Evolutionary conservation across 2,888 invertebrate species (phyloP), one percentile per base, ranked within the genome.

Genomic region (Leucophenga maculata): DNA sequence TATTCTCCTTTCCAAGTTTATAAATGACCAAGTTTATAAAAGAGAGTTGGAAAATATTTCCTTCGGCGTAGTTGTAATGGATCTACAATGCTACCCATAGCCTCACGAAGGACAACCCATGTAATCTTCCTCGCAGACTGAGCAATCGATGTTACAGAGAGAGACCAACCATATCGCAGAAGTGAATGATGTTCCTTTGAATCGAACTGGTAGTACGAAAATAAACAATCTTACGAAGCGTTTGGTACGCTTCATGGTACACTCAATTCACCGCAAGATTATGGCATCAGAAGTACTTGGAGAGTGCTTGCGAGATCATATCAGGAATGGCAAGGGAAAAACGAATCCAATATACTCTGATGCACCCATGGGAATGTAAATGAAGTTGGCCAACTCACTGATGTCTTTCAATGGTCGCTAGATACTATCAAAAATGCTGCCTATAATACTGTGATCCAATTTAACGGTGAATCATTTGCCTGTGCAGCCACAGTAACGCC

Each of bases 161-260:
- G 89, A 99, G 99, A 74, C 97, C 93, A 46, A 99, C 94, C 94
- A 98, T 94, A 89, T 99, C 99, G 90, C 99, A 99, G 91, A 99
- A 97, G 68, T 96, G 91, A 86, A 99, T 98, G 90, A 99, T 98
- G 91, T 99, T 99, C 88, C 93, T 94, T 87, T 99, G 89, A 99
- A 99, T 99, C 97, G 16, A 99, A 99, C 92, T 99, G 99, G 92
- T 99, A 99, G 92, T 99, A 99, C 85, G 99, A 99, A 87, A 99
- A 99, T 92, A 97, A 99, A 76, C 99, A 93, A 90, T 97, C 97
- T 90, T 97, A 97, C 1, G 95, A 90, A 3, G 97, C 96, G 89
- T 97, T 90, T 99, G 99, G 84, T 99, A 97, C 99, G 99, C 99
- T 92, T 99, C 99, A 91, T 99, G n/a, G n/a, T n/a, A n/a, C 99